Percentiles rank a stretch among this genome's conserved stretches.
Conservation (phyloP, 2,888 invertebrate genomes). For the Strigamia maritima region DNA sequence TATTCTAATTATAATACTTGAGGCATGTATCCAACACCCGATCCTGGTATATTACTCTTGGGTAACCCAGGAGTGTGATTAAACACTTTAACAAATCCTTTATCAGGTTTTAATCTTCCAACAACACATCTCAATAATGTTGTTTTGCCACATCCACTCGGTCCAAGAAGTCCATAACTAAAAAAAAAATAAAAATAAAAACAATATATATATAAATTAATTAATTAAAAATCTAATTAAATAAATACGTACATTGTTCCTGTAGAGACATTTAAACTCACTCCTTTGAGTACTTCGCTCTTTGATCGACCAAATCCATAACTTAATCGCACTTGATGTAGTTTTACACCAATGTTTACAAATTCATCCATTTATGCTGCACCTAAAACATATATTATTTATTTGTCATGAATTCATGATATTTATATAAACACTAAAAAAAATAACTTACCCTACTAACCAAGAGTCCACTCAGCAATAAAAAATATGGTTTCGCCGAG, state of each 20-base stretch:
- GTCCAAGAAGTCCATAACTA: conserved; percentile 90
- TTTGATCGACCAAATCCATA: conserved; percentile 84
- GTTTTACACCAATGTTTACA: conserved; percentile 70
- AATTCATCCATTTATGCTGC: neutral
- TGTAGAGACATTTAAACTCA: conserved; percentile 90
- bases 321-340: conserved; percentile 81
- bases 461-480: too few relatives aligned
- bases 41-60: conserved; percentile 89
- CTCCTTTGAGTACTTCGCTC: conserved; percentile 79
- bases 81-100: conserved; percentile 83
- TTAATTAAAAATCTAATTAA: too few relatives aligned
- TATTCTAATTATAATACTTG: conserved; percentile 64
- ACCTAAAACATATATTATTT: too few relatives aligned
- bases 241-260: conserved; percentile 81
- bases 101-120: conserved; percentile 77
- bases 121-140: conserved; percentile 89
- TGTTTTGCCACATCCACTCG: conserved; percentile 94
- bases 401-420: too few relatives aligned
- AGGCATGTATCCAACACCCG: conserved; percentile 96
- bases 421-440: too few relatives aligned
- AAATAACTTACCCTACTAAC: neutral
- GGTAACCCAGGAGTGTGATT: conserved; percentile 84
- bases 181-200: neutral
- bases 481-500: too few relatives aligned
- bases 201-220: too few relatives aligned